Evolutionary conservation across 2,888 invertebrate species (phyloP).

Genomic region (Eupeodes luniger): DNA sequence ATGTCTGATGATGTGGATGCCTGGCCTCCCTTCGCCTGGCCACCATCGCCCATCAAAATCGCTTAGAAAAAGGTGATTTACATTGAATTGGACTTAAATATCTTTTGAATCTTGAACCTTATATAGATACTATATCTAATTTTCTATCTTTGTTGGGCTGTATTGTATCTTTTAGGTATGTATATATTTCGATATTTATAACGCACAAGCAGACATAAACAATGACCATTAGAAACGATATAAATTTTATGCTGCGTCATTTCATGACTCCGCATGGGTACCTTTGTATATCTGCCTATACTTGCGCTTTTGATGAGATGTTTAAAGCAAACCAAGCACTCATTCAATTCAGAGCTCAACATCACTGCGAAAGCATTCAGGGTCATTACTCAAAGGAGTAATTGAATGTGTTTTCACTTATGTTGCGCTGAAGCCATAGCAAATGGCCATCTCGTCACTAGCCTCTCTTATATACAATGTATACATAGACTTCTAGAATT

Average conservation of each 20-base stretch:
- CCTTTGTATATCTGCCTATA: background rate
- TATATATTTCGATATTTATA: background rate
- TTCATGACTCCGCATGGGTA: slow-evolving; percentile 13
- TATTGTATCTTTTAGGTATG: slow-evolving; percentile 12
- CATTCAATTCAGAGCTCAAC: slow-evolving; percentile 29
- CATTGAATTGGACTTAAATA: slow-evolving; percentile 60
- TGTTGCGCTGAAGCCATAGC: slow-evolving; percentile 59
- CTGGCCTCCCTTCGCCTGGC: background rate
- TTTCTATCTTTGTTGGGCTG: background rate
- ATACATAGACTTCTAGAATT: background rate
- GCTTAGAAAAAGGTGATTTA: slow-evolving; percentile 58
- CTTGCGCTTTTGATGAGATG: background rate
- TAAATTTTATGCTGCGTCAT: slow-evolving; percentile 61
- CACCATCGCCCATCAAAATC: slow-evolving; percentile 38
- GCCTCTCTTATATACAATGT: background rate
- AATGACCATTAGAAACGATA: slow-evolving; percentile 54
- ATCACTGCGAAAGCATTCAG: slow-evolving; percentile 43
- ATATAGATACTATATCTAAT: slow-evolving; percentile 4
- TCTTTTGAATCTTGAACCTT: slow-evolving; percentile 33
- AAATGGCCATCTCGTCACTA: slow-evolving; percentile 70
- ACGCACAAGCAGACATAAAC: slow-evolving; percentile 8
- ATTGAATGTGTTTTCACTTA: slow-evolving; percentile 75
- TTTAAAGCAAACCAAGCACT: slow-evolving; percentile 23
- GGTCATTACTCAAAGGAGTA: slow-evolving; percentile 68
- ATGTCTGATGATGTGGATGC: slow-evolving; percentile 2